Percentiles rank a stretch among this genome's conserved stretches.
These are phyloP conservation scores for Siniperca knerii DNA, from an alignment of 2,113 vertebrate species.

Conservation along the genomic window DNA sequence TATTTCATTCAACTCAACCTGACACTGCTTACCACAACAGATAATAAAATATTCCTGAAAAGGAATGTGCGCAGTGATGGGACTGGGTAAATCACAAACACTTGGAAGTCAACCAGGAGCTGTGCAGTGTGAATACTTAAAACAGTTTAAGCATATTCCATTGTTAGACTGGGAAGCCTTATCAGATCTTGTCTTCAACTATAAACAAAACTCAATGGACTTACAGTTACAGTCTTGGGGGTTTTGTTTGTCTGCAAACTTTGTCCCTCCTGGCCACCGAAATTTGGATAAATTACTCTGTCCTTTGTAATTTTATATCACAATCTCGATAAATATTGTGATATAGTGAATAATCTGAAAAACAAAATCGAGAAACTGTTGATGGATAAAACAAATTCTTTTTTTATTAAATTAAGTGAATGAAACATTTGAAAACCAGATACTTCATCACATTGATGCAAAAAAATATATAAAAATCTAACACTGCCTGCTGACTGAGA, in stretches of 20 bases:
- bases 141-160: not conserved
- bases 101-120: constrained; percentile 41
- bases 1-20: constrained; percentile 62
- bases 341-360: not conserved
- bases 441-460: not conserved
- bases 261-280: not conserved
- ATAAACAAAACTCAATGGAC: constrained; percentile 13
- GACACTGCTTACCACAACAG: constrained; percentile 65
- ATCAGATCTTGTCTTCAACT: constrained; percentile 19
- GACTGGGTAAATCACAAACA: constrained; percentile 58
- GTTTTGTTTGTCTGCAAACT: constrained; percentile 18
- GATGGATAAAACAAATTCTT: not conserved
- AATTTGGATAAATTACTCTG: not conserved
- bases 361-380: not conserved
- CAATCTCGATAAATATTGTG: not conserved
- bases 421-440: no score
- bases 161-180: not conserved
- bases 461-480: not conserved
- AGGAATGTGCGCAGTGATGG: constrained; percentile 60
- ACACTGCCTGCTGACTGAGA: not conserved
- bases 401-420: not conserved
- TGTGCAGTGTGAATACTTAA: constrained; percentile 17
- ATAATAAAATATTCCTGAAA: constrained; percentile 62
- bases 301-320: not conserved
- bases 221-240: not conserved